Conservation (phyloP, 2,113 vertebrate genomes). For the Aythya baeri region DNA sequence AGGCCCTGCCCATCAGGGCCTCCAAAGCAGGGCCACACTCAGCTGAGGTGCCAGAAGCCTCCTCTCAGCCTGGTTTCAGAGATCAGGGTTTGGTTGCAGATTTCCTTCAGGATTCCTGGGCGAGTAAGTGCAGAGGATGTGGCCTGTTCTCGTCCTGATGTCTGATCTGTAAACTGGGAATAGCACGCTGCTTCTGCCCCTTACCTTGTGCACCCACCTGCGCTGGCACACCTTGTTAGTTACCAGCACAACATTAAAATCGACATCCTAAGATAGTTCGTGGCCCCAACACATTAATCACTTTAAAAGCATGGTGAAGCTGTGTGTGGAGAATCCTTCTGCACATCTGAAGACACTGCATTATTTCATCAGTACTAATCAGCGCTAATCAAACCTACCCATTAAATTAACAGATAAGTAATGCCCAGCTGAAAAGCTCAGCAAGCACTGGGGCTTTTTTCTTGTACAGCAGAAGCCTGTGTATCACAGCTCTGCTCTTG, state of each 20-base stretch:
- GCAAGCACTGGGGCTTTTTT: neutral
- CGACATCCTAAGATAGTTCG: neutral
- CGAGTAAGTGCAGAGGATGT: fast-evolving
- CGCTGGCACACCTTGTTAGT: neutral
- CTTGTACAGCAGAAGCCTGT: neutral
- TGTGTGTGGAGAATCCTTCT: neutral
- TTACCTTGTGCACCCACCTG: neutral
- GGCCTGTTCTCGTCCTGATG: fast-evolving
- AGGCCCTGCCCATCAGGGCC: too few species aligned
- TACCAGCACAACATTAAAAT: neutral
- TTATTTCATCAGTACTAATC: neutral
- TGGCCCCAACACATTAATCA: neutral
- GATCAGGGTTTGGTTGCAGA: neutral
- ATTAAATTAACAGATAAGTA: neutral
- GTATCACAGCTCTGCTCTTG: neutral
- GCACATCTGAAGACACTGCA: neutral
- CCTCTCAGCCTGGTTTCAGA: neutral
- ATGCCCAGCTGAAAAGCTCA: neutral
- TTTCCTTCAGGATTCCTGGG: neutral
- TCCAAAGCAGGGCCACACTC: too few species aligned
- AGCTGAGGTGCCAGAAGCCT: neutral
- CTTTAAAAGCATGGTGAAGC: neutral
- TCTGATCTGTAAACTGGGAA: neutral
- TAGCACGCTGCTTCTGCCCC: neutral
- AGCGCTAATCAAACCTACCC: neutral